Evolutionary conservation across 2,797 vertebrate species (phyloP), one percentile per base, ranked within the genome.

Genomic region (Lophius americanus): DNA sequence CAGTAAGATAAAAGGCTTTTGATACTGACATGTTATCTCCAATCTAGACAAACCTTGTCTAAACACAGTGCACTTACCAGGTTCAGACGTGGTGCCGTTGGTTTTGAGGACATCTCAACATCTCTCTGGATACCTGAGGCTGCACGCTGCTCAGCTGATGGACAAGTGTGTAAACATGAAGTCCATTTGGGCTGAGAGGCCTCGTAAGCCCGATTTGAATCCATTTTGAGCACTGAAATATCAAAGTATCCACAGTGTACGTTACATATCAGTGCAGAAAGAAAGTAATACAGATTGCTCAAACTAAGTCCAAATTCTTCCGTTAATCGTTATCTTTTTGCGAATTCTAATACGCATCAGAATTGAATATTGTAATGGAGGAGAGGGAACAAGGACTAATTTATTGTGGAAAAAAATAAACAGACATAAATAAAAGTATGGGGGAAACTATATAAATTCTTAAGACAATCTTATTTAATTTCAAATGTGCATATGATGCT

Each of bases 141-240:
- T 68, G 58, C 73, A 59, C 61, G 65, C 77, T 65, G 85, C 78
- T 82, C 75, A 73, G 65, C 75, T 94, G 93, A 94, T 71, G 82
- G 93, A 94, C 94, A 94, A 88, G 90, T 89, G 89, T 87, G 88
- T 94, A 94, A 94, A 94, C 92, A 94, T 14, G 32, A 64, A 63
- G 79, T 89, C 90, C 88, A 92, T 93, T 94, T 92, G 79, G 81
- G 59, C 64, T 53, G 67, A 75, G 76, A 83, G 79, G 88, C 78
- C 80, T 82, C 60, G 77, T 50, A 88, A 92, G 83, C 81, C 69
- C 75, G 88, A 83, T 90, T 91, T 82, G 75, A 90, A 83, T 92
- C 84, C 67, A 82, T 77, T 60, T 85, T 63, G 79, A 75, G 78
- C 68, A 83, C 73, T 70, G 72, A 81, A 84, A 78, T 76, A 70